Base-by-base conservation (phyloP, 1,140 invertebrate species). In the Hyphantria cunea region DNA sequence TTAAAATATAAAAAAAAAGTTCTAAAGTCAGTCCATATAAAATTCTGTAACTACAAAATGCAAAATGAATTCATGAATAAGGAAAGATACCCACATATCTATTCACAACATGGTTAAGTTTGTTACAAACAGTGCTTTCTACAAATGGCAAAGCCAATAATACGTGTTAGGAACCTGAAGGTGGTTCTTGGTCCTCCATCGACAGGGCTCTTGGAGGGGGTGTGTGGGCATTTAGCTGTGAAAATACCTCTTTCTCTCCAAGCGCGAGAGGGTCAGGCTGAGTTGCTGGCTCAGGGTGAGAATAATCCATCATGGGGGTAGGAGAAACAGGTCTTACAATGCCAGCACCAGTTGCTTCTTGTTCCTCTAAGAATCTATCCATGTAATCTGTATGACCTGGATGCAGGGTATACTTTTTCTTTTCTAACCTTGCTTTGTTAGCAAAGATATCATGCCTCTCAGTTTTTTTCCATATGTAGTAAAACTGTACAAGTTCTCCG, bases 381-480 rank as follows among this genome's bases (percentile, higher is more conserved):
- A 97, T 96, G 79, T 96, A 96, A 87, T 97, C 96, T 25, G 96
- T 96, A 64, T 93, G 94, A 54, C 96, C 96, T 0, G 96, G 96
- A 92, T 97, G 96, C 50, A 97, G 83, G 8, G 94, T 94, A 86
- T 97, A 97, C 89, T 97, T 97, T 81, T 96, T 96, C 87, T 97
- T 97, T 79, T 97, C 96, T 58, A 97, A 88, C 62, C 96, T 89
- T 11, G 94, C 94, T 91, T 96, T 96, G 77, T 95, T 96, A 3
- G 96, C 96, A 92, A 97, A 97, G 62, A 93, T 95, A 91, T 99
- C 98, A 88, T 99, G 97, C 41, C 98, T 92, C 86, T 99, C 98
- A 48, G 98, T 99, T 91, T 99, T 99, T 89, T 99, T 99, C 98
- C 98, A 99, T 32, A 99, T 93, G 82, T 99, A 99, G 92, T 99